phyloP scores from a whole-genome alignment of 2,797 vertebrate genomes.

The Cheirogaleus major region DNA sequence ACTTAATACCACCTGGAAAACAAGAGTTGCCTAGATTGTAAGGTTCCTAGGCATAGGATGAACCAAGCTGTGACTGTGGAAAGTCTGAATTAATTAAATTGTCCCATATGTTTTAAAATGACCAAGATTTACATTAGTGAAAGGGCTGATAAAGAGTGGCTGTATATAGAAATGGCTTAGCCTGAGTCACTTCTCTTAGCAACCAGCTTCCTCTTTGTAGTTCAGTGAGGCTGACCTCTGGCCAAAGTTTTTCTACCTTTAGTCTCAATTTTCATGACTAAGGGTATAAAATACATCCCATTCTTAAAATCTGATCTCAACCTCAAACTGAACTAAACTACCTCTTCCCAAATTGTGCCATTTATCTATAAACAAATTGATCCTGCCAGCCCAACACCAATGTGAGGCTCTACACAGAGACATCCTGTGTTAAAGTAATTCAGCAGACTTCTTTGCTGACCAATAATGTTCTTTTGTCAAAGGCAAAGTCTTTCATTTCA shows the following conservation, averaged over 20 bases:
- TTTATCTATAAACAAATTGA: conserved; percentile 33
- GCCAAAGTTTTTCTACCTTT: not conserved
- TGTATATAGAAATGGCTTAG: not conserved
- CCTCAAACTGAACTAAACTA: conserved; percentile 5
- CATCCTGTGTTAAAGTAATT: not conserved
- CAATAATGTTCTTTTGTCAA: conserved; percentile 9
- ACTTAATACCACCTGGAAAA: not conserved
- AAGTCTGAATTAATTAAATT: conserved; percentile 5
- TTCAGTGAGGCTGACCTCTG: not conserved
- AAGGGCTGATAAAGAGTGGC: not conserved
- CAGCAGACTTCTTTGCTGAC: not conserved
- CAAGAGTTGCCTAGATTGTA: not conserved
- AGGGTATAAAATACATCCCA: not conserved
- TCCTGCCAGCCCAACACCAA: not conserved
- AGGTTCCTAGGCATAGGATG: not conserved
- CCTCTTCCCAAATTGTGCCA: not conserved
- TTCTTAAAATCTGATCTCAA: not conserved
- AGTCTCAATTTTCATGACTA: conserved; percentile 5
- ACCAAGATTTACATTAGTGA: not conserved
- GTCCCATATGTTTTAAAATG: not conserved
- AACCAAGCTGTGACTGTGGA: not conserved
- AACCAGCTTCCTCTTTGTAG: not conserved
- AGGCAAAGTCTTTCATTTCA: not conserved
- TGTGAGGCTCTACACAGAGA: conserved; percentile 5
- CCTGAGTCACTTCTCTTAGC: not conserved